Percentiles rank a stretch among this genome's conserved stretches.
Conservation (phyloP, 2,888 invertebrate genomes). For the Anoplius nigerrimus region DNA sequence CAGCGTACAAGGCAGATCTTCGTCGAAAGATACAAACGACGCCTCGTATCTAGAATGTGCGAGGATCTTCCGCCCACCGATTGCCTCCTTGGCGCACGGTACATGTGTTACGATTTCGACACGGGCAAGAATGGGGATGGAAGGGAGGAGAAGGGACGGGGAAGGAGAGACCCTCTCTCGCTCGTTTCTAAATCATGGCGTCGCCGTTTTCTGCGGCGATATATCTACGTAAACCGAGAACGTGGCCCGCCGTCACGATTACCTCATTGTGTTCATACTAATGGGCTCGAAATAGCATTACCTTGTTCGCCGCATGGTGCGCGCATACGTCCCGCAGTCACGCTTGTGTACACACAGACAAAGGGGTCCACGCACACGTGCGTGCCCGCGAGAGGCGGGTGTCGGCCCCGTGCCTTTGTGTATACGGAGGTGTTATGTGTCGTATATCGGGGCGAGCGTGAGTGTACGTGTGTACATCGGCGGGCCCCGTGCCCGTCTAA, state of each 20-base stretch:
- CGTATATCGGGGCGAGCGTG: slow-evolving; percentile 1
- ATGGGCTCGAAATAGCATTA: slow-evolving; percentile 56
- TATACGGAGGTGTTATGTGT: not conserved
- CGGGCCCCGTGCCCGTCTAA: not conserved
- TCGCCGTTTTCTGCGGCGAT: slow-evolving; percentile 41
- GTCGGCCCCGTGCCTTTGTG: not conserved
- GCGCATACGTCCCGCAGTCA: slow-evolving; percentile 2
- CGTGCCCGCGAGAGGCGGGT: not conserved
- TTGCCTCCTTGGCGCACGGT: too few species aligned
- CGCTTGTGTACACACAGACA: too few species aligned
- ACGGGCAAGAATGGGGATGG: slow-evolving; percentile 38
- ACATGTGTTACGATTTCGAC: slow-evolving; percentile 63
- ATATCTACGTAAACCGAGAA: slow-evolving; percentile 43
- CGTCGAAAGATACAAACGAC: slow-evolving; percentile 14
- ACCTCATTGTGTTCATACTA: slow-evolving; percentile 67
- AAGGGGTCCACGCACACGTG: too few species aligned
- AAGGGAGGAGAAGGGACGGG: too few species aligned
- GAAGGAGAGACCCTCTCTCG: slow-evolving; percentile 9
- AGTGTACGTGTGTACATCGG: too few species aligned
- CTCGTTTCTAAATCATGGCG: slow-evolving; percentile 60
- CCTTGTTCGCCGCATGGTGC: slow-evolving; percentile 26
- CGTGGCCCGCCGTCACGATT: slow-evolving; percentile 53
- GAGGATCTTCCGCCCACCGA: too few species aligned
- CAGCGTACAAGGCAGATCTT: not conserved
- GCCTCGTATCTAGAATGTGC: not conserved